Percentiles rank a stretch among this genome's conserved stretches.
These are phyloP conservation scores for Drosophila koepferae DNA, from an alignment of 2,888 invertebrate species.

Conservation along the genomic window DNA sequence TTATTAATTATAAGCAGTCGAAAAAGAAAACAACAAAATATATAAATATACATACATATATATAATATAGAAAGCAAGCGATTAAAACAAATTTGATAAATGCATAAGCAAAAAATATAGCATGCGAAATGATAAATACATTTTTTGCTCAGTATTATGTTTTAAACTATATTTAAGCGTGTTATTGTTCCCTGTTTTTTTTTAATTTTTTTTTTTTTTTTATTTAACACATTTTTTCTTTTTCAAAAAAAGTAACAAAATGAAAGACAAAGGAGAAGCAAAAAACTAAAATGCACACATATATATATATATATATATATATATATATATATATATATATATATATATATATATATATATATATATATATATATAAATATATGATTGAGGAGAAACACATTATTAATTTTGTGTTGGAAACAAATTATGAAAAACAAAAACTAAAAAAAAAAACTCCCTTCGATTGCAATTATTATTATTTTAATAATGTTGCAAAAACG, in stretches of 20 bases:
- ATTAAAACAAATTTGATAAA: slow-evolving; percentile 52
- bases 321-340: too few relatives aligned
- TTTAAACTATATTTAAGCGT: slow-evolving; percentile 83
- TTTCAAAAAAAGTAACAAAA: slow-evolving; percentile 20
- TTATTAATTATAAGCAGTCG: slow-evolving; percentile 42
- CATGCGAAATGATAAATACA: slow-evolving; percentile 70
- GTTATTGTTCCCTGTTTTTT: slow-evolving; percentile 73
- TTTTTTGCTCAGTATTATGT: slow-evolving; percentile 85
- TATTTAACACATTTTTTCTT: slow-evolving; percentile 41
- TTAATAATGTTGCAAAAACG: slow-evolving; percentile 37
- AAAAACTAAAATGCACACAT: slow-evolving; percentile 3
- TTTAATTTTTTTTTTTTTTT: slow-evolving; percentile 33
- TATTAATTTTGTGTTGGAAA: slow-evolving; percentile 40
- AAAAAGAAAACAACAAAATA: slow-evolving; percentile 29
- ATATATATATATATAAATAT: too few relatives aligned
- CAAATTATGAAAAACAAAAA: slow-evolving; percentile 7
- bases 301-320: neutral
- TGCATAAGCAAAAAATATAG: slow-evolving; percentile 58
- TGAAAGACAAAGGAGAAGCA: slow-evolving; percentile 3
- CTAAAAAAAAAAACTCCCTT: slow-evolving; percentile 28
- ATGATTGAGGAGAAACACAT: slow-evolving; percentile 4
- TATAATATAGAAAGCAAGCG: slow-evolving; percentile 27
- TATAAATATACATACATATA: slow-evolving; percentile 9
- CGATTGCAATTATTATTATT: slow-evolving; percentile 57
- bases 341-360: too few relatives aligned